Conservation (phyloP, 2,113 vertebrate genomes). For the Antigone vipio region DNA sequence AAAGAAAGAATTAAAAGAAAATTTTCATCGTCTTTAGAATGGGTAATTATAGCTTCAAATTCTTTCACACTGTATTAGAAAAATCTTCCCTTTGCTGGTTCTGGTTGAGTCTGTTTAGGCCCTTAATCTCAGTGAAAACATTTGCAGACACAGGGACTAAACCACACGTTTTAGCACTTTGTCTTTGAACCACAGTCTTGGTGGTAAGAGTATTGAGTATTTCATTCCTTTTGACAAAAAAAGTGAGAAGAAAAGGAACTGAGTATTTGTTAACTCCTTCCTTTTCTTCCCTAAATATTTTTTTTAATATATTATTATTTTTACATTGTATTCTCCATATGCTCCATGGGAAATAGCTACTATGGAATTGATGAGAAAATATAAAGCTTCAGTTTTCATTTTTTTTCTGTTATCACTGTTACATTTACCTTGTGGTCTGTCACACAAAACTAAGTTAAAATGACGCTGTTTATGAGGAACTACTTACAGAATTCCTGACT, state of each 20-base stretch:
- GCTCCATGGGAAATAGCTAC: neutral
- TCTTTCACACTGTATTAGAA: neutral
- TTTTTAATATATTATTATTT: neutral
- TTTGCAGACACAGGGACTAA: neutral
- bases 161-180: neutral
- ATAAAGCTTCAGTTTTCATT: neutral
- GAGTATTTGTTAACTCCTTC: neutral
- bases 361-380: neutral
- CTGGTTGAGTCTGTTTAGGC: neutral
- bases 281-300: neutral
- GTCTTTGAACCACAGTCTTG: neutral
- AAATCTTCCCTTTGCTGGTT: neutral
- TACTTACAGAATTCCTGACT: neutral
- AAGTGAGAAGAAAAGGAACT: neutral
- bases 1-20: neutral
- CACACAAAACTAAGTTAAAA: neutral
- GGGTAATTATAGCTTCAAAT: neutral
- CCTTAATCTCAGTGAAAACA: neutral
- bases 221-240: neutral
- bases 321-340: neutral
- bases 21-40: neutral
- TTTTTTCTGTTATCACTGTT: neutral
- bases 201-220: neutral
- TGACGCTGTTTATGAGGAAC: neutral
- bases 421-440: neutral